phyloP scores from a whole-genome alignment of 2,113 vertebrate species.

The Ictalurus punctatus region DNA sequence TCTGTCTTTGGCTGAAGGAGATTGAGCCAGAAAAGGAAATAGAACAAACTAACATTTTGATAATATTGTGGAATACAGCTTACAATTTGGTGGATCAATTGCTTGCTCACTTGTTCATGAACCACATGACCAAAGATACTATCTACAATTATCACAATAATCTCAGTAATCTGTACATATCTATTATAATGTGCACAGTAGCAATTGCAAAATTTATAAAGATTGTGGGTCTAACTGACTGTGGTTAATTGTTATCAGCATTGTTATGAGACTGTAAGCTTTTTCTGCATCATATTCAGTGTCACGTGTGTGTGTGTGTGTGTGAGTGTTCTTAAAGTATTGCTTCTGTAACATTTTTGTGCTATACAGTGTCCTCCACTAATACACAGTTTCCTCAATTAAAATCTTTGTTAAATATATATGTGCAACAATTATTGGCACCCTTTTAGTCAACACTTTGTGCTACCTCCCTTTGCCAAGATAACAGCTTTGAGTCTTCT shows the following conservation, averaged over 20 bases:
- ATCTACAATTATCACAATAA: neutral
- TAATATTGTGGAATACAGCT: conserved; percentile 29
- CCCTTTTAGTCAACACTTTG: too few relatives aligned
- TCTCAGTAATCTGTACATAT: neutral
- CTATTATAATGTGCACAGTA: neutral
- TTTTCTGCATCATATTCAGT: neutral
- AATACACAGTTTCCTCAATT: too few relatives aligned
- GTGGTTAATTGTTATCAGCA: neutral
- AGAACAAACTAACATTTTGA: neutral
- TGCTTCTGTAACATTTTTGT: neutral
- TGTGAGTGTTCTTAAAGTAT: neutral
- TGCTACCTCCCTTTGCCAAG: too few relatives aligned
- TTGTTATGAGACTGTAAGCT: neutral
- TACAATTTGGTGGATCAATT: neutral
- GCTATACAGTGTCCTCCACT: neutral
- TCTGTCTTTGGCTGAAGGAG: neutral
- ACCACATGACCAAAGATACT: neutral
- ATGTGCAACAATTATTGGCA: too few relatives aligned
- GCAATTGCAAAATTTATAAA: neutral
- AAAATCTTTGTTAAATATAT: too few relatives aligned
- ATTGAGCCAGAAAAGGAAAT: conserved; percentile 4
- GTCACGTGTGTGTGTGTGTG: neutral
- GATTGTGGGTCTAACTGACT: neutral
- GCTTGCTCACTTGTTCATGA: neutral
- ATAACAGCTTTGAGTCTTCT: too few relatives aligned